Conservation (phyloP, 2,113 vertebrate species). For the Jaculus jaculus region DNA sequence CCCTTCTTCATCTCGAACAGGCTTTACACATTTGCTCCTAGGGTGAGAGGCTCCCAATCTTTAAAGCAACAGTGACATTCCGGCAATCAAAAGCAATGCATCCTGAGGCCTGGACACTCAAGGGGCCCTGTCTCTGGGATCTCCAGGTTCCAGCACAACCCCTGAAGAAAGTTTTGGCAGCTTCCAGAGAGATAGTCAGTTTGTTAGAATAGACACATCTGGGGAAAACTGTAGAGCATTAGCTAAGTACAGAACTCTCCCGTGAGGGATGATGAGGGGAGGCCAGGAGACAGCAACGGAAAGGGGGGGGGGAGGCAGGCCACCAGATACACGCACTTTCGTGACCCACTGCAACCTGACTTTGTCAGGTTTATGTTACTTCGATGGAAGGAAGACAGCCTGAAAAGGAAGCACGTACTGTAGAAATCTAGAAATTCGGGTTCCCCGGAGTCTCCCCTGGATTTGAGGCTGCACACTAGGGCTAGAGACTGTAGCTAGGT, state of each 20-base stretch:
- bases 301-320: fast-evolving
- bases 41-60: background rate
- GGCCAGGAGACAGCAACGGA: background rate
- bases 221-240: no score
- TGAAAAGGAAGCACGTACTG: background rate
- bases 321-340: no score
- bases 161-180: background rate
- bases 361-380: slow-evolving; percentile 40
- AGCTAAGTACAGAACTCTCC: background rate
- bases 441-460: background rate
- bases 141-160: background rate
- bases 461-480: background rate
- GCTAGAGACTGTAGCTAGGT: background rate
- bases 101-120: background rate
- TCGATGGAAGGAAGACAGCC: background rate
- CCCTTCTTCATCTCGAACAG: background rate
- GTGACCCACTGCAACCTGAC: background rate
- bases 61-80: background rate
- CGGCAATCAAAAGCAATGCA: background rate
- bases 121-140: background rate
- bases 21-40: background rate
- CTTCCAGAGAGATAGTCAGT: background rate
- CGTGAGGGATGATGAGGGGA: background rate
- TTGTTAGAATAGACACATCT: background rate
- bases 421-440: background rate